A percentile compares a stretch with the other conserved stretches of the same genome.
phyloP scores from a whole-genome alignment of 2,888 invertebrate genomes.

The Eupsilia transversa region DNA sequence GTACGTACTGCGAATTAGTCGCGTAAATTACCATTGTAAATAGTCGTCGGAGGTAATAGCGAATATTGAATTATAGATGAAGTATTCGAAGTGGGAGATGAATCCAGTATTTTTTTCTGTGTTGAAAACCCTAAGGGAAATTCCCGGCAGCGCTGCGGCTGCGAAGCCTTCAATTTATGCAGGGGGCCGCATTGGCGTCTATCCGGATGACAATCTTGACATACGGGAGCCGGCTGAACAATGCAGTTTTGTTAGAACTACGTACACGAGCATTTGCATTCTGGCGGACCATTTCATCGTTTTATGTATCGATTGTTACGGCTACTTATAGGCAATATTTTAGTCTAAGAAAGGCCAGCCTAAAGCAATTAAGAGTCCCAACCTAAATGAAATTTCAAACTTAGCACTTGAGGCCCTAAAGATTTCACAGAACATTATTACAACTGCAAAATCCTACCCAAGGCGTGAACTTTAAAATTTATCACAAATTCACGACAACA shows the following conservation, averaged over 20 bases:
- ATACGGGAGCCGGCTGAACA: conserved; percentile 79
- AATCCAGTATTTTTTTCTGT: conserved; percentile 78
- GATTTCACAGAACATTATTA: conserved; percentile 56
- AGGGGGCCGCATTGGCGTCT: conserved; percentile 82
- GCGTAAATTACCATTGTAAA: conserved; percentile 82
- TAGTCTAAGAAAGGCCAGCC: conserved; percentile 10
- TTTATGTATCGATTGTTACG: conserved; percentile 15
- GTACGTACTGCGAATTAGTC: conserved; percentile 76
- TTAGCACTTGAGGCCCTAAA: conserved; percentile 44
- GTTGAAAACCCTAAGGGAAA: conserved; percentile 87
- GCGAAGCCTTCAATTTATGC: conserved; percentile 88
- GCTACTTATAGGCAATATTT: conserved; percentile 16
- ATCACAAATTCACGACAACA: conserved; percentile 54
- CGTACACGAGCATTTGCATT: conserved; percentile 58
- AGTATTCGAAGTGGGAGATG: conserved; percentile 80
- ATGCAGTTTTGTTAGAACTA: conserved; percentile 74
- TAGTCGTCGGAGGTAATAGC: conserved; percentile 78
- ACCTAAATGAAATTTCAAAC: conserved; percentile 47
- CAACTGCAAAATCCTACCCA: conserved; percentile 38
- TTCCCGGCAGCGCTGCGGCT: conserved; percentile 81
- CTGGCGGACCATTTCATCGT: conserved; percentile 50
- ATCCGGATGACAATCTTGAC: conserved; percentile 85
- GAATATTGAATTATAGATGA: conserved; percentile 86
- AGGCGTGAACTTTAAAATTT: conserved; percentile 56
- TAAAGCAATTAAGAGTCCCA: conserved; percentile 28